Evolutionary conservation across 2,888 invertebrate species (phyloP), one percentile per base, ranked within the genome.

Genomic region (Apocheima hispidaria): DNA sequence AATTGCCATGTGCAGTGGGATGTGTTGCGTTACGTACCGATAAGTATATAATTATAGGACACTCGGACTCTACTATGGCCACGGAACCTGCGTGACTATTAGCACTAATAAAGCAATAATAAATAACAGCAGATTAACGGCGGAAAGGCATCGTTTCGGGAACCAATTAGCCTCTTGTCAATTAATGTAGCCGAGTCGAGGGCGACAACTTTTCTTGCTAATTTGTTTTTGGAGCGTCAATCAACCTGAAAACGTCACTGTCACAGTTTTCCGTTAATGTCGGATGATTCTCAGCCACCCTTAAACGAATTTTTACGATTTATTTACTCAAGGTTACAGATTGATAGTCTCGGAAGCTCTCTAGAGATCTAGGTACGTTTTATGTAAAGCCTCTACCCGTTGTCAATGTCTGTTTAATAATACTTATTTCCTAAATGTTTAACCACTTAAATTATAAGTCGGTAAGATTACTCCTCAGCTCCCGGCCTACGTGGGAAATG

Each of bases 1-100:
- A 78, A 77, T 81, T 79, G 83, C 78, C 79, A 77, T 82, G 77
- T 79, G 79, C 51, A 68, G 59, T 66, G 72, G 65, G 59, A 51
- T 61, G 62, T 59, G 58, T 51, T 66, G 56, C 43, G 43, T 56
- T 52, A 53, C 52, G 44, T 49, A 50, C 49, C 50, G 57, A 60
- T 63, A 48, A 53, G 59, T 59, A 56, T 49, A 60, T 7, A 43
- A 21, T 7, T 4, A 16, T 20, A 26, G 21, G 9, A 41, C n/a
- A 26, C 23, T 2, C n/a, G n/a, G 23, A 12, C 9, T 14, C 16
- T 14, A 9, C 30, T 6, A 18, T n/a, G n/a, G 30, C 40, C 40
- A 18, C 14, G 26, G 30, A 40, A 40, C 21, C 46, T 48, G 46
- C 61, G 61, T 51, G 56, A 40, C 56, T 33, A 20, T 28, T 33